Conservation (phyloP, 2,113 vertebrate genomes). For the Platysteira castanea region DNA sequence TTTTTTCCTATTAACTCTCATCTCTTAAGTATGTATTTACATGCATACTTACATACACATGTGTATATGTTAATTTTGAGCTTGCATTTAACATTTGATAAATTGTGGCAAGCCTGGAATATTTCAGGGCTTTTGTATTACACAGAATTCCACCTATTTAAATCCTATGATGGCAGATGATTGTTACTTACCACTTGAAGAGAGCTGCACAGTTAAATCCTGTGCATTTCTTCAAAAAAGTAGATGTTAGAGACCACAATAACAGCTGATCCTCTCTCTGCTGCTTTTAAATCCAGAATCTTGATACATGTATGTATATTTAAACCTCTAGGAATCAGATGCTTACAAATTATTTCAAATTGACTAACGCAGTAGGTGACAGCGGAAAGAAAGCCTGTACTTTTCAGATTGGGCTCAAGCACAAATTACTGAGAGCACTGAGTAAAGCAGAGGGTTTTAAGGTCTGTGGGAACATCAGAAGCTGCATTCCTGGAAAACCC, state of each 20-base stretch:
- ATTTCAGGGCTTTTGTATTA: background rate
- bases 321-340: constrained; percentile 22
- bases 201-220: constrained; percentile 7
- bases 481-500: background rate
- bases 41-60: background rate
- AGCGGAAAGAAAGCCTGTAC: background rate
- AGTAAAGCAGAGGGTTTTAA: background rate
- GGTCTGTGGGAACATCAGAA: background rate
- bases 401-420: background rate
- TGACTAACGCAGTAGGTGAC: background rate
- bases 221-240: background rate
- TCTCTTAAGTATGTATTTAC: background rate
- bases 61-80: background rate
- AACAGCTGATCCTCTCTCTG: constrained; percentile 22
- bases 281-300: constrained; percentile 4
- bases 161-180: background rate
- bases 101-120: background rate
- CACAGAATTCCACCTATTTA: background rate
- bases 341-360: constrained; percentile 30
- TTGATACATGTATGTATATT: background rate
- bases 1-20: background rate
- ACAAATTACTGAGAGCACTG: background rate
- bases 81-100: background rate
- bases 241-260: background rate
- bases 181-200: background rate